Base-by-base conservation (phyloP, 2,113 vertebrate species). In the Campylomormyrus numenius region DNA sequence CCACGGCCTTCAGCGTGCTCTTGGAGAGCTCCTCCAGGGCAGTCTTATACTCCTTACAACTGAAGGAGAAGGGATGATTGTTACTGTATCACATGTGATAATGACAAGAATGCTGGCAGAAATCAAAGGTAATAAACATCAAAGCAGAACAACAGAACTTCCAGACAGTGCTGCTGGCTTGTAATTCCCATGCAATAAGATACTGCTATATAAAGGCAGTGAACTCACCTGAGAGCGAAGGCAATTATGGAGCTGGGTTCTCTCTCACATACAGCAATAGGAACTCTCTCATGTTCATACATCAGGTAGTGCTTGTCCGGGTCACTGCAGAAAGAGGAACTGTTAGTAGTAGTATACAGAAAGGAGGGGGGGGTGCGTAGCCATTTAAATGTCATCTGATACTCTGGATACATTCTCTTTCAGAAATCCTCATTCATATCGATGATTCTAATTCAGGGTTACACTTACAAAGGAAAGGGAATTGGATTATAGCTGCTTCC, bases 231-330 rank as follows among this genome's bases (percentile, higher is more conserved):
- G 95, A 99, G 98, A 88, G 98, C 98, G 91, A 99, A 99, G 90
- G 98, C 98, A 53, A 99, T 99, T 94, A 99, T 99, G 91, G 98
- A 99, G 93, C 98, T 99, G 17, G 98, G 98, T 50, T 99, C 98
- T 90, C 96, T 97, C 95, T 99, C 98, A 53, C 98, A 99, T 91
- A 99, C 98, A 0, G 98, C 98, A 87, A 99, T 99, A 89, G 98
- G 98, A 0, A 99, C 98, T 0, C 98, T 97, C 90, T 99, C 98
- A 0, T 99, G 98, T 88, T 99, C 98, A 15, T 98, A 97, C 98
- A 99, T 99, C 87, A 99, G 95, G 90, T 99, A 99, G 91, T 99
- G 98, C 89, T 99, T 99, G 94, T 99, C 98, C 0, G 98, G 98
- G 27, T 99, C 98, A 90, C 98, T 99, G 56, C 91, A 89, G 6